phyloP scores from a whole-genome alignment of 2,797 vertebrate genomes.

The Argyrosomus regius region DNA sequence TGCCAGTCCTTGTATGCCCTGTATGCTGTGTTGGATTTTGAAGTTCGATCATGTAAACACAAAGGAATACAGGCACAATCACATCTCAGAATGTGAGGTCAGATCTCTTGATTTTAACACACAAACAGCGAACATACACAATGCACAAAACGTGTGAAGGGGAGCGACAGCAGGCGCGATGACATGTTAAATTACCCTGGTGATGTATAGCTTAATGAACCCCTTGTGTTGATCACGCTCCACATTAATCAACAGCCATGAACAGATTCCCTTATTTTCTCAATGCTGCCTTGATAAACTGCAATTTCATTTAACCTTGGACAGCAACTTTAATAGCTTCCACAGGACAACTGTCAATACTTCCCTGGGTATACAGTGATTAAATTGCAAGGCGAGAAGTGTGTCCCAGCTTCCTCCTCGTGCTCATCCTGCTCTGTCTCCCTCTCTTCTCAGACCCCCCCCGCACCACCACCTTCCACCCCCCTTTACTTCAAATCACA shows the following conservation, averaged over 20 bases:
- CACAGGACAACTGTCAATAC: constrained; percentile 99
- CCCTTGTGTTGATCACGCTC: constrained; percentile 99
- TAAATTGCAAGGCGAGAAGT: constrained; percentile 96
- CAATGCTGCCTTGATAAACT: constrained; percentile 99
- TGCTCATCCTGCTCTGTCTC: constrained; percentile 61
- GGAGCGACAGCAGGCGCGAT: constrained; percentile 93
- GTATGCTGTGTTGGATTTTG: constrained; percentile 6
- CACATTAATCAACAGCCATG: constrained; percentile 99
- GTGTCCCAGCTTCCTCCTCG: constrained; percentile 87
- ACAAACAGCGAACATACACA: constrained; percentile 51
- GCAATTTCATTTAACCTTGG: constrained; percentile 99
- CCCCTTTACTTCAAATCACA: constrained; percentile 89
- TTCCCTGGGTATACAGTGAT: constrained; percentile 97
- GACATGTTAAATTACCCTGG: constrained; percentile 99
- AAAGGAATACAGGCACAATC: constrained; percentile 26
- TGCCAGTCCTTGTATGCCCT: constrained; percentile 1
- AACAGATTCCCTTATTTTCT: constrained; percentile 99
- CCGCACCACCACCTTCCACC: neutral
- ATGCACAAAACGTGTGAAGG: constrained; percentile 69
- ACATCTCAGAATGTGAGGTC: constrained; percentile 51
- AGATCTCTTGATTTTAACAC: constrained; percentile 42
- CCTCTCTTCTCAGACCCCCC: constrained; percentile 29
- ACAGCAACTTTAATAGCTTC: constrained; percentile 99
- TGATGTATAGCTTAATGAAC: constrained; percentile 99
- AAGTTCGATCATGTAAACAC: constrained; percentile 45